These are phyloP conservation scores for Nasonia oneida DNA, from an alignment of 2,888 invertebrate genomes.

Conservation along the genomic window DNA sequence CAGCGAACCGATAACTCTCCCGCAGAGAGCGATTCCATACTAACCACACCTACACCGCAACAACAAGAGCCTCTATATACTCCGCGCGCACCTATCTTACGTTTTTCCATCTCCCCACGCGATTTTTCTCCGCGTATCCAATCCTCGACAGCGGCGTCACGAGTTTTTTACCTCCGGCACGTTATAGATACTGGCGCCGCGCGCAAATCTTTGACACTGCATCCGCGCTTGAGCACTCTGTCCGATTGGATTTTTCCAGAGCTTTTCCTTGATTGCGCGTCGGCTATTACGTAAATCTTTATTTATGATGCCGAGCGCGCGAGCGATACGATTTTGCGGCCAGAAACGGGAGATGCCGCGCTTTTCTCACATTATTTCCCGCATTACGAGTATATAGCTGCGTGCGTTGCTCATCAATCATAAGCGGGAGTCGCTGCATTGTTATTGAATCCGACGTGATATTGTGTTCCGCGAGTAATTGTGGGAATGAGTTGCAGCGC, in stretches of 20 bases:
- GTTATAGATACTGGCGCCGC: background rate
- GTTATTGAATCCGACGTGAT: background rate
- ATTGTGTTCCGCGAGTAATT: background rate
- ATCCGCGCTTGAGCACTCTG: slow-evolving; percentile 40
- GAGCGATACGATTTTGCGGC: background rate
- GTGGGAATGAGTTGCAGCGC: background rate
- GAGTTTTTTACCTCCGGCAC: background rate
- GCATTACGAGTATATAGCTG: background rate
- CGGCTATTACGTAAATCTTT: slow-evolving; percentile 3
- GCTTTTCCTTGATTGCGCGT: slow-evolving; percentile 1
- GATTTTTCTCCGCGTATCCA: background rate
- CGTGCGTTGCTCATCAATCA: background rate
- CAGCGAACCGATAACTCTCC: background rate
- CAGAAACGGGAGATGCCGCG: background rate
- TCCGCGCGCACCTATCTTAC: background rate
- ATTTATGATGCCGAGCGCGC: background rate
- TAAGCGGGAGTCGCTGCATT: background rate
- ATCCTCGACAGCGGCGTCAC: slow-evolving; percentile 4
- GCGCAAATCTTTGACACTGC: slow-evolving; percentile 39
- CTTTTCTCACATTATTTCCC: slow-evolving; percentile 16
- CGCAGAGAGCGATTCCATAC: too few species aligned
- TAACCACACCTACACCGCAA: slow-evolving; percentile 10
- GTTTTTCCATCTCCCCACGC: slow-evolving; percentile 3
- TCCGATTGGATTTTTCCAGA: slow-evolving; percentile 55
- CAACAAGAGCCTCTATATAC: background rate